Evolutionary conservation across 2,797 vertebrate genomes (phyloP), one percentile per base, ranked within the genome.

Genomic region (Zalophus californianus): DNA sequence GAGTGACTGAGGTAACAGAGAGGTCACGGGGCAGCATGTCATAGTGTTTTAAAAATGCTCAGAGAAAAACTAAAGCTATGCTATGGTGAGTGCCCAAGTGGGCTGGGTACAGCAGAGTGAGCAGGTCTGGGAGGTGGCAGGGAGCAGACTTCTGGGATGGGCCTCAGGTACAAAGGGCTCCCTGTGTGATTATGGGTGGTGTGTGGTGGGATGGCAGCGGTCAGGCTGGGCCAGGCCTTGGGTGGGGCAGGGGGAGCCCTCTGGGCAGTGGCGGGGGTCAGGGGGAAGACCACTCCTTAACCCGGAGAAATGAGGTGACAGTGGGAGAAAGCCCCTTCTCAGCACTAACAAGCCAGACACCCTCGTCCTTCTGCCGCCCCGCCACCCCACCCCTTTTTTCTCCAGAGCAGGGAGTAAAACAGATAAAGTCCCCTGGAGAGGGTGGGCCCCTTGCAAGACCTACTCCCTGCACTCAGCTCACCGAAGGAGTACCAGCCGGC

Each of bases 1-100:
- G n/a, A 97, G 16, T 90, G 75, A 78, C 16, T 9, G 25, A 95
- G n/a, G 93, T 25, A 86, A 91, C 48, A 75, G 56, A 85, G 38
- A 87, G 77, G 54, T 48, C 16, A 35, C 0, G 1, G 82, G 54
- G 62, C 38, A 44, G 56, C 62, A n/a, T 5, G 50, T 58, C 50
- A 80, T 29, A 83, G 44, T 68, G 70, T 75, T 91, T 68, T 4
- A 29, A 23, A 80, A 94, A 88, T 50, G 60, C 25, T 89, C 87
- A 58, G n/a, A 54, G 60, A 41, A 62, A 90, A 80, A 62, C 54
- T 73, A 56, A 93, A 86, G 77, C 44, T 62, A 35, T 15, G 41
- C 27, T 64, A 68, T 0, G 0, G 25, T 58, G 41, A 8, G 27
- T 27, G 54, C 16, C 66, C 94, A 68, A 58, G 52, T 54, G 68